Percentiles rank a stretch among this genome's conserved stretches.
Conservation (phyloP, 2,888 invertebrate genomes). For the Heliconius ethilla region DNA sequence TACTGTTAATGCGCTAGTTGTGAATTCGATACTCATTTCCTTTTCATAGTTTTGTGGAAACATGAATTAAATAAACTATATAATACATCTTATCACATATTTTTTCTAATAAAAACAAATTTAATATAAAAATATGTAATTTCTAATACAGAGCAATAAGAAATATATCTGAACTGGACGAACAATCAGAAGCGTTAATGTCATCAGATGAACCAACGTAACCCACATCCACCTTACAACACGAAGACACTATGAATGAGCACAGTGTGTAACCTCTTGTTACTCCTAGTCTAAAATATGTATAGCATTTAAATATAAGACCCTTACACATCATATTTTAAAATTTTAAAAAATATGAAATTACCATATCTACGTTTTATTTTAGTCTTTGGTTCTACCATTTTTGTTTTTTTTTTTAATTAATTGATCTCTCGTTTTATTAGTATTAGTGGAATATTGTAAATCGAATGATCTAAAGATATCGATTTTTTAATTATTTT, state of each 20-base stretch:
- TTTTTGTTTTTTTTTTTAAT: neutral
- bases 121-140: too few species aligned
- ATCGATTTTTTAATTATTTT: neutral
- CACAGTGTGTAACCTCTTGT: conserved; percentile 54
- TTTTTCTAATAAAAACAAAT: too few species aligned
- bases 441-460: conserved; percentile 7
- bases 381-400: neutral
- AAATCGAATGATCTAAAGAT: neutral
- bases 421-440: conserved; percentile 19
- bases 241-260: conserved; percentile 47
- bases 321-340: neutral
- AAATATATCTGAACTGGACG: conserved; percentile 81
- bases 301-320: conserved; percentile 44
- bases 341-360: neutral
- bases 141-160: conserved; percentile 62
- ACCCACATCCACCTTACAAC: conserved; percentile 46
- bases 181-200: conserved; percentile 84
- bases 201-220: conserved; percentile 77
- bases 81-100: too few species aligned
- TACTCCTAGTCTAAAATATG: conserved; percentile 49
- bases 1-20: too few species aligned
- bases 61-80: too few species aligned
- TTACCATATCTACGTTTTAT: neutral
- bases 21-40: too few species aligned
- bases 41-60: too few species aligned